Conservation (phyloP, 2,113 vertebrate species). For the Sebastes fasciatus region DNA sequence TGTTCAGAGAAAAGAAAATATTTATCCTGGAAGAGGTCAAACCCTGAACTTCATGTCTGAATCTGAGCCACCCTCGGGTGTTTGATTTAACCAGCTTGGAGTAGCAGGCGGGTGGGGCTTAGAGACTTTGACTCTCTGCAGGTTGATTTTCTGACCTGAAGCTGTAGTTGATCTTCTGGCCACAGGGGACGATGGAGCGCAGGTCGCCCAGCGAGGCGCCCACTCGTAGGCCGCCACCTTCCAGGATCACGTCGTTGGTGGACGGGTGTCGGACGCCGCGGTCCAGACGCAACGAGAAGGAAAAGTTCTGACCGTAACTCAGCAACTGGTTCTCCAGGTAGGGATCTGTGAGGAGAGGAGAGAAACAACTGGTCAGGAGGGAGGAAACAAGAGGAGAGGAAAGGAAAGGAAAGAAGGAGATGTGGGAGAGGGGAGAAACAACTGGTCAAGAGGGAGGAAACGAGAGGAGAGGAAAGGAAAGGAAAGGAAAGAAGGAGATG, state of each 20-base stretch:
- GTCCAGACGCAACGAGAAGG: slow-evolving; percentile 91
- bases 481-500: slow-evolving; percentile 69
- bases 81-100: neutral
- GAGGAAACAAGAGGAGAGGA: neutral
- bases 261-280: slow-evolving; percentile 87
- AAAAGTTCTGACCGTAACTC: slow-evolving; percentile 91
- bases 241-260: slow-evolving; percentile 86
- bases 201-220: slow-evolving; percentile 86
- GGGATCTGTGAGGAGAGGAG: neutral
- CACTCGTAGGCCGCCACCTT: slow-evolving; percentile 87
- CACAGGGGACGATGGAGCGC: slow-evolving; percentile 86
- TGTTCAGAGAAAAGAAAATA: neutral
- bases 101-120: neutral
- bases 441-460: neutral
- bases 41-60: neutral
- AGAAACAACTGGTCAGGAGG: neutral
- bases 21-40: neutral
- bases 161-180: slow-evolving; percentile 85
- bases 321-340: slow-evolving; percentile 91
- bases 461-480: too few species aligned
- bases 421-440: neutral
- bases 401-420: neutral
- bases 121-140: neutral
- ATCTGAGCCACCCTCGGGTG: neutral
- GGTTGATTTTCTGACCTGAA: slow-evolving; percentile 86